Conservation (phyloP, 2,888 invertebrate species). For the Timema podura region DNA sequence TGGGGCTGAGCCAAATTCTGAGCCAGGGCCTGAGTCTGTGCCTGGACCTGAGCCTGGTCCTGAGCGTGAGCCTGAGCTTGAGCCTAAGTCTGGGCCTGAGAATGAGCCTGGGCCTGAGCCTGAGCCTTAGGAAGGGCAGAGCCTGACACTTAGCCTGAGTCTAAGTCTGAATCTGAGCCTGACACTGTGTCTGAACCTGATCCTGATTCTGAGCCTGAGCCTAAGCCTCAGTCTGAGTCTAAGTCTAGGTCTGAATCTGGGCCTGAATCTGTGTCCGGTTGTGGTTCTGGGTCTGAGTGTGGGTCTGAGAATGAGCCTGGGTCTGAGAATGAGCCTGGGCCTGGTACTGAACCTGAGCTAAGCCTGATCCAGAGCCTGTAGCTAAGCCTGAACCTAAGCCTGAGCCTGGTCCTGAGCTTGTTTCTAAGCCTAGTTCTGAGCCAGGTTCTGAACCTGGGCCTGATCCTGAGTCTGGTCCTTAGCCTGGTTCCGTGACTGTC, state of each 20-base stretch:
- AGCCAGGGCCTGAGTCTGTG: slow-evolving; percentile 12
- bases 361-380: slow-evolving; percentile 10
- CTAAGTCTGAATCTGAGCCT: slow-evolving; percentile 30
- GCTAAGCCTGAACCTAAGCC: slow-evolving; percentile 30
- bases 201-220: slow-evolving; percentile 32
- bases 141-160: slow-evolving; percentile 31
- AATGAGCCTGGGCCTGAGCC: slow-evolving; percentile 22
- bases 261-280: slow-evolving; percentile 27
- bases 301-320: slow-evolving; percentile 22
- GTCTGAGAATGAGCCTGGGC: not conserved
- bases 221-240: slow-evolving; percentile 16
- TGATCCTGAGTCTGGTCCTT: not conserved
- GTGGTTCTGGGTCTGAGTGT: slow-evolving; percentile 32
- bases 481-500: not conserved
- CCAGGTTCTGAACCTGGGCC: slow-evolving; percentile 10
- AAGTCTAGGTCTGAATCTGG: slow-evolving; percentile 6
- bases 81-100: slow-evolving; percentile 28
- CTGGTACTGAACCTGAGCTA: not conserved
- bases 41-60: slow-evolving; percentile 20
- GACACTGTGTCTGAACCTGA: slow-evolving; percentile 33
- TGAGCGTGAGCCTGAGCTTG: slow-evolving; percentile 32
- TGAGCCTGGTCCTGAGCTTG: slow-evolving; percentile 30
- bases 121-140: slow-evolving; percentile 23
- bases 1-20: slow-evolving; percentile 22
- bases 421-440: slow-evolving; percentile 23